phyloP scores from a whole-genome alignment of 2,113 vertebrate genomes.

The Engystomops pustulosus region DNA sequence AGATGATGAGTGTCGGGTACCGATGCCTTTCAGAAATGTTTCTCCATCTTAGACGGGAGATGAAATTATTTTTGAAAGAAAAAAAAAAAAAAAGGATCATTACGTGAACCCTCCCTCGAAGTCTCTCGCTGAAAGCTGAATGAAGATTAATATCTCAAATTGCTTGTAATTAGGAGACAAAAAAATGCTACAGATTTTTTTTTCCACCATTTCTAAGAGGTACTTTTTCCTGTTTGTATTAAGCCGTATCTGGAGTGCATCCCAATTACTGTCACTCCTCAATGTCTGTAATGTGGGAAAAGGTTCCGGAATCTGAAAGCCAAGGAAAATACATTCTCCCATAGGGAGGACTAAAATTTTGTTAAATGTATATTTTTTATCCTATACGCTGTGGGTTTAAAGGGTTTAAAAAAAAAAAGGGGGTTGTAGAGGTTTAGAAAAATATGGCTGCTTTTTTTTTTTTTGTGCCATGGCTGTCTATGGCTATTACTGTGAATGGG shows the following conservation, averaged over 20 bases:
- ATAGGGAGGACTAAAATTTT: background rate
- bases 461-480: too few relatives aligned
- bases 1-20: slow-evolving; percentile 1
- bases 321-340: background rate
- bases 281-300: background rate
- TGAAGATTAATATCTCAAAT: slow-evolving; percentile 54
- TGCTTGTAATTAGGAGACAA: slow-evolving; percentile 45
- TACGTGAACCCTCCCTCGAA: slow-evolving; percentile 19
- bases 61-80: slow-evolving; percentile 19
- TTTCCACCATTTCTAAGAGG: slow-evolving; percentile 6
- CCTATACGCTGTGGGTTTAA: background rate
- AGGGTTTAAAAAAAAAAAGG: too few relatives aligned
- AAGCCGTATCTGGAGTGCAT: slow-evolving; percentile 7
- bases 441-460: background rate
- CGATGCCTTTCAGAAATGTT: slow-evolving; percentile 41
- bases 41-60: background rate
- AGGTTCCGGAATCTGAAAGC: background rate
- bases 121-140: slow-evolving; percentile 27
- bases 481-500: too few relatives aligned
- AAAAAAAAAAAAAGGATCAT: slow-evolving; percentile 20
- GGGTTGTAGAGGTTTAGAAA: too few relatives aligned
- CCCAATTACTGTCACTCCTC: slow-evolving; percentile 38
- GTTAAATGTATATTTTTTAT: background rate
- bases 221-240: slow-evolving; percentile 42
- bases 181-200: slow-evolving; percentile 37